These are phyloP conservation scores for Hippocampus comes DNA, from an alignment of 2,113 vertebrate species.

Conservation along the genomic window DNA sequence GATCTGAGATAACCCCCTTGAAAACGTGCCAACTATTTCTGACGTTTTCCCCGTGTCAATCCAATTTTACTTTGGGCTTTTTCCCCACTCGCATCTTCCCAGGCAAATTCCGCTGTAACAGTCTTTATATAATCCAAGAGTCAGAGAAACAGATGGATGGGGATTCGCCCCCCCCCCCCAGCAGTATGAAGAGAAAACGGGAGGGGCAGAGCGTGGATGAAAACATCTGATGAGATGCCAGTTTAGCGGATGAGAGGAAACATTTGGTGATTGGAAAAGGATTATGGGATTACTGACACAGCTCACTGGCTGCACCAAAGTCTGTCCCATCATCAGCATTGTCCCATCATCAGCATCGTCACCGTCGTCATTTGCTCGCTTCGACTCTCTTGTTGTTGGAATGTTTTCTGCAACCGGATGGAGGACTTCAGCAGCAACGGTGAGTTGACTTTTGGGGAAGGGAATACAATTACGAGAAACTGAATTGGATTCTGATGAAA, in stretches of 20 bases:
- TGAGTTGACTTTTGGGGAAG: slow-evolving; percentile 10
- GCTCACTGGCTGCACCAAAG: slow-evolving; percentile 25
- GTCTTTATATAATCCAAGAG: slow-evolving; percentile 34
- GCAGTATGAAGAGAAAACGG: slow-evolving; percentile 16
- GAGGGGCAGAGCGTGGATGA: slow-evolving; percentile 14
- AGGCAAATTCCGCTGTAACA: not conserved
- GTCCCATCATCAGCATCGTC: not conserved
- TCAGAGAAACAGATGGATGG: slow-evolving; percentile 8
- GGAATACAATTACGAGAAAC: not conserved
- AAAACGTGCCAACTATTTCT: not conserved
- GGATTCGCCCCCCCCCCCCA: not conserved
- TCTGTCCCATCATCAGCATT: slow-evolving; percentile 4
- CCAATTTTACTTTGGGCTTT: not conserved
- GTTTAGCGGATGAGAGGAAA: slow-evolving; percentile 40
- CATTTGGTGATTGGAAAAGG: slow-evolving; percentile 47
- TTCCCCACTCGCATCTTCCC: not conserved
- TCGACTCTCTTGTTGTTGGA: not conserved
- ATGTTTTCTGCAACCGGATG: not conserved
- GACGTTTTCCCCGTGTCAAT: not conserved
- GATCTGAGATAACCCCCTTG: too few species aligned
- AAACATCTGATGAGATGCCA: slow-evolving; percentile 26
- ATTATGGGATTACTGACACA: slow-evolving; percentile 57
- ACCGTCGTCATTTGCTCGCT: slow-evolving; percentile 16
- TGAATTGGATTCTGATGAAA: not conserved
- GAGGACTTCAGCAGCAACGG: slow-evolving; percentile 17